Evolutionary conservation across 2,888 invertebrate genomes (phyloP).

Genomic region (Aphelenchoides bicaudatus): DNA sequence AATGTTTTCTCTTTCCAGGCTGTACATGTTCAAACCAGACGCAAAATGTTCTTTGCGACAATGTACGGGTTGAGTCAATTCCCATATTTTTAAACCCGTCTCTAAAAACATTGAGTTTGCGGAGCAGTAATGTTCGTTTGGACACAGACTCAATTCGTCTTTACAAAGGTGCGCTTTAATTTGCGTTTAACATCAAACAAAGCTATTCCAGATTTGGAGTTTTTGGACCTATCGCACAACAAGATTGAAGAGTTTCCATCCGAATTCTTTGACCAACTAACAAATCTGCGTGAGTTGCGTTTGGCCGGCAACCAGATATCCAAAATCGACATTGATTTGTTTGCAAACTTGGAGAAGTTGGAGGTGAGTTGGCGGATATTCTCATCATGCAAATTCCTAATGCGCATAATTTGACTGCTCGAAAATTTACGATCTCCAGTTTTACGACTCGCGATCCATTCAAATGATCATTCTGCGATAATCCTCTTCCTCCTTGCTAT

Average conservation of each 20-base stretch:
- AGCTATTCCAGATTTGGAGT: slow-evolving; percentile 16
- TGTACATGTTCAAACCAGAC: slow-evolving; percentile 25
- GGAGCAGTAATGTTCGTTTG: slow-evolving; percentile 16
- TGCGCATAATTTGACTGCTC: too few relatives aligned
- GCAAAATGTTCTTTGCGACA: slow-evolving; percentile 24
- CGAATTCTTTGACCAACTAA: slow-evolving; percentile 27
- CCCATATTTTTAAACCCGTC: slow-evolving; percentile 22
- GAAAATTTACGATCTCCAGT: neutral
- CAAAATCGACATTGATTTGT: slow-evolving; percentile 11
- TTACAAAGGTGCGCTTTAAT: slow-evolving; percentile 16
- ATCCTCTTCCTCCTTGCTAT: neutral
- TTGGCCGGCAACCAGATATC: slow-evolving; percentile 3
- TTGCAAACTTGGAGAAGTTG: slow-evolving; percentile 13
- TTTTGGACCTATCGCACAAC: slow-evolving; percentile 25
- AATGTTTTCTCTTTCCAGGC: too few relatives aligned
- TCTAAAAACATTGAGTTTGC: slow-evolving; percentile 18
- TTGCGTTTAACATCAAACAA: slow-evolving; percentile 11
- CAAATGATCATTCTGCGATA: neutral
- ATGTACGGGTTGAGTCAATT: slow-evolving; percentile 20
- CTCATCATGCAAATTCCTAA: too few relatives aligned
- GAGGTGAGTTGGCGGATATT: slow-evolving; percentile 19
- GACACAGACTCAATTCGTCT: slow-evolving; percentile 23
- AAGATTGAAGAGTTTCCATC: slow-evolving; percentile 25
- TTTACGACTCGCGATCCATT: too few relatives aligned
- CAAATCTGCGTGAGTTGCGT: slow-evolving; percentile 19